Conservation (phyloP, 2,888 invertebrate genomes). For the Lydus trimaculatus region DNA sequence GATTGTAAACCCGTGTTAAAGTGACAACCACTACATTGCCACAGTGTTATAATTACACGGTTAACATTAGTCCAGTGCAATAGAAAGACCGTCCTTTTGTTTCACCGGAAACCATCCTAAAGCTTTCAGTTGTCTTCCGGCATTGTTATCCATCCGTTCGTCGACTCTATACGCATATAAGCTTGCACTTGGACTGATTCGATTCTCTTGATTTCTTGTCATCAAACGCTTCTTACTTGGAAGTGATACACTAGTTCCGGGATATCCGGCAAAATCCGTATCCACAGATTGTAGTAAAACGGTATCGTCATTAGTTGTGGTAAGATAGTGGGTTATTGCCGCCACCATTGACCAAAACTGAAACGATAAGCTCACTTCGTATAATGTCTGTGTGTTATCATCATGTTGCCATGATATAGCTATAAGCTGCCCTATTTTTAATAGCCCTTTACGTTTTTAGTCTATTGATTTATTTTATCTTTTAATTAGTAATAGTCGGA, state of each 20-base stretch:
- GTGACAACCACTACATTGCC: too few relatives aligned
- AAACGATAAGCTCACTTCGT: not conserved
- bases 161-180: not conserved
- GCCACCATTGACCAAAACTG: not conserved
- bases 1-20: not conserved
- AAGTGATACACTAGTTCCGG: conserved; percentile 2
- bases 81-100: not conserved
- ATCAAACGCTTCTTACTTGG: not conserved
- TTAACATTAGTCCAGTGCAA: not conserved
- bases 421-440: not conserved
- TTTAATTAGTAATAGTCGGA: not conserved
- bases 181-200: not conserved
- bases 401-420: not conserved
- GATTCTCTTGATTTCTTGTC: not conserved
- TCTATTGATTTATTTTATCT: conserved; percentile 2
- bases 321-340: not conserved
- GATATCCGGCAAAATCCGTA: not conserved
- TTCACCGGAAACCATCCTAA: not conserved
- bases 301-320: not conserved
- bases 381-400: not conserved
- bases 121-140: not conserved
- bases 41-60: not conserved
- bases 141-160: not conserved
- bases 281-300: not conserved
- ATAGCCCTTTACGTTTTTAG: not conserved